Evolutionary conservation across 2,888 invertebrate genomes (phyloP), one percentile per base, ranked within the genome.

Genomic region (Acanthococcus lagerstroemiae): DNA sequence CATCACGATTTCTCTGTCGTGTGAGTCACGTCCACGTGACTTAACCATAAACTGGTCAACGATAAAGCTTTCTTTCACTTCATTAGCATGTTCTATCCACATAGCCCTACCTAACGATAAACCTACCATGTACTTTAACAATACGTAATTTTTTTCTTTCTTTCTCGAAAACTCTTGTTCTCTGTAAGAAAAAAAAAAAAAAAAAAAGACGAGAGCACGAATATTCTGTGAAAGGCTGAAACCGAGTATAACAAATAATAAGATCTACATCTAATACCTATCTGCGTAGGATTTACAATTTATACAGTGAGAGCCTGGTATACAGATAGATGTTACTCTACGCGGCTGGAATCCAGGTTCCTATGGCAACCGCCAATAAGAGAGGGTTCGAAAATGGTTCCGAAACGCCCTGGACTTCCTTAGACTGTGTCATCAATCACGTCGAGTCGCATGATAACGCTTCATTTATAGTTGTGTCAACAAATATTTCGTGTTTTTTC

Each of bases 401-500:
- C 63, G 63, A 63, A 63, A 63, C 63, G 63, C 63, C 63, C 63
- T 63, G 63, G 24, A 63, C 30, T 52, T 63, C 44, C 63, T 63
- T 21, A 63, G 52, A 52, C 52, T 27, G 52, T 54, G 54, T 54
- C 63, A 63, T 63, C 54, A 63, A 63, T 63, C 63, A 63, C 63
- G 52, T 52, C 54, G 63, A 63, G 63, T 63, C 63, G 63, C 63
- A 63, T 63, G 63, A 63, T 63, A 63, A 63, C 63, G 54, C 63
- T 63, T 63, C 63, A 63, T 63, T 63, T 63, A 63, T 63, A 63
- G 48, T 63, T 63, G 63, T 63, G 63, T 63, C 63, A 63, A 63
- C 63, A 63, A 63, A 63, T 63, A 52, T 54, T 63, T 54, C 37
- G 52, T 63, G 52, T 63, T 25, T 61, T 22, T 52, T 54, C 24